Evolutionary conservation across 1,140 invertebrate genomes (phyloP).

Genomic region (Medauroidea extradentata): DNA sequence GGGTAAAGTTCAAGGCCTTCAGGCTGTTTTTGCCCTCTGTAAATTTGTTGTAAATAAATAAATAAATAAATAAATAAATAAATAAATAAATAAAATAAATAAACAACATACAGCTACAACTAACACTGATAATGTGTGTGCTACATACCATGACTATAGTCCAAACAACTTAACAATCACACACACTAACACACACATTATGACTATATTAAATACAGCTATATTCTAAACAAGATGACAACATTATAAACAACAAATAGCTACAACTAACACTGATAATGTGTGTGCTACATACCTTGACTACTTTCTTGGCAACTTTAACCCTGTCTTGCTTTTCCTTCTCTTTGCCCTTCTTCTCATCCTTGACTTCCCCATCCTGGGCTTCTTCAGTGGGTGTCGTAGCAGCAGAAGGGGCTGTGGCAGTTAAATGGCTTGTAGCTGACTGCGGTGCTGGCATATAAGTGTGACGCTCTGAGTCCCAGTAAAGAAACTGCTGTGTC

Average conservation of each 20-base stretch:
- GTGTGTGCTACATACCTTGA: conserved; percentile 60
- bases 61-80: too few species aligned
- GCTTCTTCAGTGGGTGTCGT: conserved; percentile 42
- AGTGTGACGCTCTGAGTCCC: conserved; percentile 78
- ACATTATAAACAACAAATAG: too few species aligned
- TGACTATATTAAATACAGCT: too few species aligned
- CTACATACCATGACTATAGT: conserved; percentile 86
- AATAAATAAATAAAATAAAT: too few species aligned
- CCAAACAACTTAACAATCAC: conserved; percentile 95
- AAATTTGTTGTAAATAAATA: too few species aligned
- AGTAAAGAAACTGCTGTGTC: conserved; percentile 90
- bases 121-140: too few species aligned
- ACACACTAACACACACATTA: too few species aligned
- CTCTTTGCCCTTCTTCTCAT: conserved; percentile 24
- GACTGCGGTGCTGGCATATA: conserved; percentile 63
- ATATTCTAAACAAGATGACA: too few species aligned
- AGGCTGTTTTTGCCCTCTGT: too few species aligned
- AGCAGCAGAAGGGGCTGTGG: background rate
- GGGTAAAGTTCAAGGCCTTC: too few species aligned
- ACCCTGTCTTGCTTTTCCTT: conserved; percentile 76
- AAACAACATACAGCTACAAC: too few species aligned
- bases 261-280: too few species aligned
- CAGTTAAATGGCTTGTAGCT: conserved; percentile 2
- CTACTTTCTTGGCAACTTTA: conserved; percentile 97
- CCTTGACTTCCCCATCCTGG: conserved; percentile 40